Evolutionary conservation across 2,113 vertebrate genomes (phyloP).

Genomic region (Phaetusa simplex): DNA sequence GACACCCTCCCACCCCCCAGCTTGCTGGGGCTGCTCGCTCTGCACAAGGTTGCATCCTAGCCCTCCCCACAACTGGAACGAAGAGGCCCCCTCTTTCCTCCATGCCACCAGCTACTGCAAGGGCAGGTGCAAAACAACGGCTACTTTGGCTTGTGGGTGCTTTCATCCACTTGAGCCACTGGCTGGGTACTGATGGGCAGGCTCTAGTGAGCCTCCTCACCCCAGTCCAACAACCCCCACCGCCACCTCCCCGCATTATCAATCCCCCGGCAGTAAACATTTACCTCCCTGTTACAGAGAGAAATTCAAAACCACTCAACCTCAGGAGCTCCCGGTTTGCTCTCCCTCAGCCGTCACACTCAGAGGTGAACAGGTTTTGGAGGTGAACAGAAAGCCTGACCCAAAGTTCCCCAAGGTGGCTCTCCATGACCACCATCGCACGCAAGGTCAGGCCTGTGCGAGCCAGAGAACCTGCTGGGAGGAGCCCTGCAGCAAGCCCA

Average conservation of each 20-base stretch:
- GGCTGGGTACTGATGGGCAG: not conserved
- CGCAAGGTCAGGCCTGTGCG: not conserved
- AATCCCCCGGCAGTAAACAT: too few relatives aligned
- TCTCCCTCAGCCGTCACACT: not conserved
- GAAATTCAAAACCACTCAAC: not conserved
- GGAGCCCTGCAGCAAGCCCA: not conserved
- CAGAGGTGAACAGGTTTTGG: not conserved
- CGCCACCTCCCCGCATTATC: not conserved
- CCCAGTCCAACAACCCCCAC: not conserved
- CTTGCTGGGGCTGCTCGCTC: not conserved
- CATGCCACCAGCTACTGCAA: not conserved
- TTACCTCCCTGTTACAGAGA: not conserved
- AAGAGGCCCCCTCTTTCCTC: not conserved
- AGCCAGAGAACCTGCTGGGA: not conserved
- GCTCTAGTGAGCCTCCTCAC: not conserved
- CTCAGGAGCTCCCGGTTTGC: not conserved
- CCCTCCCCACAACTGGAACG: not conserved
- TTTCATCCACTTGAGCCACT: not conserved
- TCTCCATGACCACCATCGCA: rapidly evolving
- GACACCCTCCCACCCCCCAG: rapidly evolving
- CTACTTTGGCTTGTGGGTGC: not conserved
- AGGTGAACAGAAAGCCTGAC: not conserved
- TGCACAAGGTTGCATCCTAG: not conserved
- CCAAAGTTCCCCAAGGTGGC: not conserved
- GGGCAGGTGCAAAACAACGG: not conserved